Conservation (phyloP, 2,797 vertebrate species). For the Tolypeutes matacus region DNA sequence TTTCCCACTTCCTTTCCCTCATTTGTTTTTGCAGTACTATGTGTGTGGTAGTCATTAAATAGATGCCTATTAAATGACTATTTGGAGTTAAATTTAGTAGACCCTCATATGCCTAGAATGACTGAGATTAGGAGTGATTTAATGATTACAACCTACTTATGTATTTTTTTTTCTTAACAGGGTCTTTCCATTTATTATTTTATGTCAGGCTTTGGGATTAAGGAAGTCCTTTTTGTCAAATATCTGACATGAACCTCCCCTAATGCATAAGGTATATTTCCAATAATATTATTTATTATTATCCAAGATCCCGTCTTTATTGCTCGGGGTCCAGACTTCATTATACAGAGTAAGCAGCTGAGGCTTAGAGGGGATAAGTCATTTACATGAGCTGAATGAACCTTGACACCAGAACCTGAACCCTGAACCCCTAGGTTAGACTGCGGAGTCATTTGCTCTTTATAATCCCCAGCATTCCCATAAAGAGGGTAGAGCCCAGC, state of each 20-base stretch:
- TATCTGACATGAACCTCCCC: not conserved
- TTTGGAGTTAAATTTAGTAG: slow-evolving; percentile 47
- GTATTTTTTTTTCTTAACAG: too few species aligned
- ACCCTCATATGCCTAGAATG: not conserved
- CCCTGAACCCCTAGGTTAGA: not conserved
- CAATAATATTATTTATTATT: slow-evolving; percentile 24
- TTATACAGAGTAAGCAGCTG: not conserved
- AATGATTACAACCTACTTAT: not conserved
- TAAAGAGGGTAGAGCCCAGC: not conserved
- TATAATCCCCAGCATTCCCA: not conserved
- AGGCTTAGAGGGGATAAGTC: not conserved
- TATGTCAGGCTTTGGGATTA: not conserved
- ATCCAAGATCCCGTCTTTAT: not conserved
- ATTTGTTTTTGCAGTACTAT: slow-evolving; percentile 20
- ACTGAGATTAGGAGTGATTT: not conserved
- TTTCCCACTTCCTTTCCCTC: not conserved
- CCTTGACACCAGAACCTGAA: not conserved
- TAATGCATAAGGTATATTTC: not conserved
- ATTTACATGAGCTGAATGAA: not conserved
- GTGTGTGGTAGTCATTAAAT: not conserved
- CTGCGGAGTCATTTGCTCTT: not conserved
- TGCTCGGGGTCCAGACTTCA: not conserved
- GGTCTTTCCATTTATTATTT: not conserved
- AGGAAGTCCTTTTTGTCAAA: not conserved
- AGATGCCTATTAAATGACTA: not conserved